A percentile compares a stretch with the other conserved stretches of the same genome.
These are phyloP conservation scores for Orientallactaga sibirica DNA, from an alignment of 2,797 vertebrate species.

Conservation along the genomic window DNA sequence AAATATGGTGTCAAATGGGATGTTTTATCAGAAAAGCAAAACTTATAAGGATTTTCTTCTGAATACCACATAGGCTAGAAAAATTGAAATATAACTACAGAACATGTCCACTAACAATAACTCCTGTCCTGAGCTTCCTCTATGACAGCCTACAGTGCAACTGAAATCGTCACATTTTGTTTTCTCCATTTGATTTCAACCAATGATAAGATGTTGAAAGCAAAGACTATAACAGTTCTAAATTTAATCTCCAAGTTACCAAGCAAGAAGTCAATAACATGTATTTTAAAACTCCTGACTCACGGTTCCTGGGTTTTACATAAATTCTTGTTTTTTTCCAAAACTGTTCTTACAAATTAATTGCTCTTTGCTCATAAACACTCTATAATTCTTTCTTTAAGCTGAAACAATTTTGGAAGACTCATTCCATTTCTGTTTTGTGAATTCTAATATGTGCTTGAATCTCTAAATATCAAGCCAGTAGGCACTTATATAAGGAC, in stretches of 20 bases:
- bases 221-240: background rate
- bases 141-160: background rate
- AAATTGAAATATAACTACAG: background rate
- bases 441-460: background rate
- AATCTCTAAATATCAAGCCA: background rate
- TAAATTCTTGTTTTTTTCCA: background rate
- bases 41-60: background rate
- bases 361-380: background rate
- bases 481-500: background rate
- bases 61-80: background rate
- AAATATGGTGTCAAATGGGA: background rate
- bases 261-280: background rate
- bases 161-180: background rate
- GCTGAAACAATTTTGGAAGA: background rate
- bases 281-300: conserved; percentile 4
- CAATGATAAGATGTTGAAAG: conserved; percentile 5
- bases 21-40: conserved; percentile 40
- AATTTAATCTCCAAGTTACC: background rate
- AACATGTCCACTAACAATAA: background rate
- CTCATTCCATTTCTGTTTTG: background rate
- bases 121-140: background rate
- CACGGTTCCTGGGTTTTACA: background rate
- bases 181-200: background rate
- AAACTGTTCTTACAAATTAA: conserved; percentile 33
- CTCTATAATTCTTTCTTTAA: background rate